A percentile compares a stretch with the other conserved stretches of the same genome.
Evolutionary conservation across 1,140 invertebrate genomes (phyloP).

Genomic region (Spodoptera litura): DNA sequence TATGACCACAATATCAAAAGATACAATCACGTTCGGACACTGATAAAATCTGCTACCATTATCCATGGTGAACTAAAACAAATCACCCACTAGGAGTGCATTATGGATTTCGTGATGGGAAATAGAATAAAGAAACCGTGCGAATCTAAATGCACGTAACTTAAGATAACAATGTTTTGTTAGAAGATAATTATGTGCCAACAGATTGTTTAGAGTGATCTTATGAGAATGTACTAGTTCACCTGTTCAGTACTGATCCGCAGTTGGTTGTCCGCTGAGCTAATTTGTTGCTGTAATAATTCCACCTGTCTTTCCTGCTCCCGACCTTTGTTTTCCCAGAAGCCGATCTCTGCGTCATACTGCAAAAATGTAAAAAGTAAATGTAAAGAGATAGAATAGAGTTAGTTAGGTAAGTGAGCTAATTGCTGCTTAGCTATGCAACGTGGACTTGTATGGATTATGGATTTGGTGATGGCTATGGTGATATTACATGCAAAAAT

Average conservation of each 20-base stretch:
- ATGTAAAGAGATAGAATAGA: too few species aligned
- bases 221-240: conserved; percentile 10
- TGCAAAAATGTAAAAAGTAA: conserved; percentile 70
- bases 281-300: conserved; percentile 93
- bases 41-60: not conserved
- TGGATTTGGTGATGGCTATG: too few species aligned
- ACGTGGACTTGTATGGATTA: too few species aligned
- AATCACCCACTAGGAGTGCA: not conserved
- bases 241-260: conserved; percentile 93
- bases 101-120: not conserved
- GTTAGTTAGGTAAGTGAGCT: too few species aligned
- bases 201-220: not conserved
- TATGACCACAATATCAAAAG: too few species aligned
- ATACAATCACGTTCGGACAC: not conserved
- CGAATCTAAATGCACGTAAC: not conserved
- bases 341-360: conserved; percentile 95
- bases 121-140: conserved; percentile 26
- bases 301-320: conserved; percentile 95
- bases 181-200: not conserved
- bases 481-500: too few species aligned
- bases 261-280: conserved; percentile 91
- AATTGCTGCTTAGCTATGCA: too few species aligned
- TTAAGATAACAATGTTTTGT: conserved; percentile 33
- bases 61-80: too few species aligned
- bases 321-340: conserved; percentile 94